Base-by-base conservation (phyloP, 2,797 vertebrate species). In the Alosa sapidissima region DNA sequence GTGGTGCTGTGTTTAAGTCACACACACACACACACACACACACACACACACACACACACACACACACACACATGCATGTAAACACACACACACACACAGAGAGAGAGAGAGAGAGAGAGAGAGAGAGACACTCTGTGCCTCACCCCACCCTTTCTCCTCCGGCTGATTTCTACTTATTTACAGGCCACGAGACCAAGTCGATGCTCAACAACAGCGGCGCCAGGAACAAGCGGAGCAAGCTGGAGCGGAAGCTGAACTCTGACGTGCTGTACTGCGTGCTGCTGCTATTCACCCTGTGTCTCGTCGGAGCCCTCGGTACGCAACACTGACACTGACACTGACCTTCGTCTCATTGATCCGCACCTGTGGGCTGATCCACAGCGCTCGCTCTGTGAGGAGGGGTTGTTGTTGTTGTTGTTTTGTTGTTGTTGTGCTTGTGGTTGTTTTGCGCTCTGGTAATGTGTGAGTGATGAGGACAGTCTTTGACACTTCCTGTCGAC, bases 171-270 rank as follows among this genome's bases (percentile, higher is more conserved):
- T 10, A 54, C 86, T 58, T 86, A 88, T 86, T 88, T 92, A 36
- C 88, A 99, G 98, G 98, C 83, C 97, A 96, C 8, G 98, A 99
- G 90, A 97, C 97, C 0, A 99, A 99, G 93, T 96, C 97, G 87
- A 98, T 99, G 98, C 92, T 99, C 24, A 99, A 99, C 94, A 98
- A 97, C 91, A 96, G 89, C 0, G 96, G 96, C 1, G 93, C 97
- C 0, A 95, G 97, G 47, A 97, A 97, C 94, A 99, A 99, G 88
- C 96, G 97, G 92, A 99, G 98, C 95, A 96, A 96, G 93, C 93
- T 99, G 0, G 97, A 99, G 93, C 94, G 93, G 65, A 94, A 91
- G 83, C 95, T 99, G 93, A 99, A 99, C 86, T 90, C 0, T 0
- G 96, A 98, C 60, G 94, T 99, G 86, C 93, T 98, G 89, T 94